Conservation (phyloP, 1,140 invertebrate genomes). For the Latrodectus geometricus region DNA sequence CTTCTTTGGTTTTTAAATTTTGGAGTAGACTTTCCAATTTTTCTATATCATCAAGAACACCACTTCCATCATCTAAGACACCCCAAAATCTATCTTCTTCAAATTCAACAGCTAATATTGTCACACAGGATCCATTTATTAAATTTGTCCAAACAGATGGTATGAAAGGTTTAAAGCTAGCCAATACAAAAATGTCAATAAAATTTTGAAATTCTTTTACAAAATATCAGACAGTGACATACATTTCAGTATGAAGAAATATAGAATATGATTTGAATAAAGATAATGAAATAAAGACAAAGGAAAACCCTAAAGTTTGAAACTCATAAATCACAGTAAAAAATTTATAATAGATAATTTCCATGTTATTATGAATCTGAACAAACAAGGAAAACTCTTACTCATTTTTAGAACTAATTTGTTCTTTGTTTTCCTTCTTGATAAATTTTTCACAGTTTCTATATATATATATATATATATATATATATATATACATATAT, state of each 20-base stretch:
- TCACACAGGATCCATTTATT: neutral
- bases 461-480: too few relatives aligned
- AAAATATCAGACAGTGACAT: neutral
- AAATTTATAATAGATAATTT: too few relatives aligned
- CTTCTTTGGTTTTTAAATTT: neutral
- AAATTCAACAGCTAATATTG: slow-evolving; percentile 1
- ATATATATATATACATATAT: too few relatives aligned
- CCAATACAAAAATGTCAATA: neutral
- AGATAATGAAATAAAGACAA: too few relatives aligned
- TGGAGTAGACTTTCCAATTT: neutral
- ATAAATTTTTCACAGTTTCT: too few relatives aligned
- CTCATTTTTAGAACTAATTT: too few relatives aligned
- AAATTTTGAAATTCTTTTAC: neutral
- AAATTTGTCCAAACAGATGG: slow-evolving; percentile 13
- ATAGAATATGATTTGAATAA: neutral
- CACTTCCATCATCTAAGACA: slow-evolving; percentile 14
- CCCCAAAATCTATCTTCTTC: slow-evolving; percentile 20
- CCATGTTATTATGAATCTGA: too few relatives aligned
- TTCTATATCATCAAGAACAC: neutral
- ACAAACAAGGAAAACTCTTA: too few relatives aligned
- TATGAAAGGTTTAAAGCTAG: neutral
- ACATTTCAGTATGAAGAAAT: neutral
- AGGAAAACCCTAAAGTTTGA: too few relatives aligned
- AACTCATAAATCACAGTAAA: too few relatives aligned
- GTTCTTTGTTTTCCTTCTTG: too few relatives aligned